Evolutionary conservation across 35 echinoderm and acorn worm species (phyloP), one percentile per base, ranked within the genome.

Genomic region (Heliocidaris tuberculata): DNA sequence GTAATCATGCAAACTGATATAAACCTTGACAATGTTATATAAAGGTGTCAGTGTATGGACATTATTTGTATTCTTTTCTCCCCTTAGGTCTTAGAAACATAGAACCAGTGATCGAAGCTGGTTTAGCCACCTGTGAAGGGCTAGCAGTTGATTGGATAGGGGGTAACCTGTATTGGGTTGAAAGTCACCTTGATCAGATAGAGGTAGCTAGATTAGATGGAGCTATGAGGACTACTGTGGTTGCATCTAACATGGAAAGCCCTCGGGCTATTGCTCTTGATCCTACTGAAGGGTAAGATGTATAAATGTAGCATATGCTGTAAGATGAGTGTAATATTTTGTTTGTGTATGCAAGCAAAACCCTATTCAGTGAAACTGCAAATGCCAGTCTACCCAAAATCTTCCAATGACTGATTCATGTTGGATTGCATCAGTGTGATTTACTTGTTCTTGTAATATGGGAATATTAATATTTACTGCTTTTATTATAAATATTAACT

Each of bases 121-220:
- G 98, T 13, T 47, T 99, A 7, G 98, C 96, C 12, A 96, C 98
- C 8, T 94, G 95, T 47, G 98, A 99, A 92, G 98, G 98, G 21
- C 94, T 99, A 13, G 98, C 98, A 31, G 98, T 99, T 32, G 98
- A 99, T 86, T 99, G 98, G 98, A 95, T 99, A 9, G 98, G 96
- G 15, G 93, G 96, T 15, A 99, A 99, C 86, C 86, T 99, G 0
- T 99, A 99, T 95, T 99, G 98, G 98, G 98, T 99, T 11, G 98
- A 99, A 85, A 99, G 98, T 90, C 96, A 96, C 32, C 95, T 99
- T 70, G 98, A 99, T 92, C 98, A 99, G 92, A 99, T 99, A 47
- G 98, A 99, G 48, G 98, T 99, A 24, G 92, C 98, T 29, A 95
- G 95, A 88, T 48, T 96, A 49, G 86, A 96, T 16, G 96, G 96